Evolutionary conservation across 2,113 vertebrate species (phyloP).

Genomic region (Sylvicapra grimmia): DNA sequence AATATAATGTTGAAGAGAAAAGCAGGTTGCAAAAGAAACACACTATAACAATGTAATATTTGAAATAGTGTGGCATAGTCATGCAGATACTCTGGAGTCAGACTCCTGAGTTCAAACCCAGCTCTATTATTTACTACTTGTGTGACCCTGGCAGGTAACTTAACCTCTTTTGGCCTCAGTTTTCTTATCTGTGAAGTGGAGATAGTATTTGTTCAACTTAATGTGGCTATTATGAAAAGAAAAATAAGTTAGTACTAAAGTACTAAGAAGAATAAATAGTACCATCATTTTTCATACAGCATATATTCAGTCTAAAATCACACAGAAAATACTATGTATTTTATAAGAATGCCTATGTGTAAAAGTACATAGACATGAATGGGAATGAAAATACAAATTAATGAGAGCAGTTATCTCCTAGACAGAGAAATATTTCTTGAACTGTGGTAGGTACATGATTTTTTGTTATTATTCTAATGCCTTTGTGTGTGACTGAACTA

Average conservation of each 20-base stretch:
- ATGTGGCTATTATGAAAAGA: background rate
- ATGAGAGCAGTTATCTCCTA: background rate
- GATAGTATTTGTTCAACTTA: background rate
- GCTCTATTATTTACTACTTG: background rate
- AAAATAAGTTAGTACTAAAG: background rate
- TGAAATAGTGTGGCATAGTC: background rate
- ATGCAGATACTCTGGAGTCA: background rate
- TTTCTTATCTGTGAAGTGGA: background rate
- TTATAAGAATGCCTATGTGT: background rate
- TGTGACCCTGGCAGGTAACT: background rate
- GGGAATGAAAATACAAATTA: background rate
- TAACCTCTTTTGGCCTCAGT: background rate
- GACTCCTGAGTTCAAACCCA: background rate
- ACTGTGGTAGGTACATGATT: background rate
- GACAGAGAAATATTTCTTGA: background rate
- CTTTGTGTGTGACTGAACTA: background rate
- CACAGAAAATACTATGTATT: background rate
- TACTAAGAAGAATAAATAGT: background rate
- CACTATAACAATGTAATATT: background rate
- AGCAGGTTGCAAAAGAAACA: background rate
- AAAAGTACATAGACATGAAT: background rate
- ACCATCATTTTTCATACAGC: background rate
- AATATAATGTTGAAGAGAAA: background rate
- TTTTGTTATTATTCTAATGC: background rate
- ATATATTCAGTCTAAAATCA: background rate